Base-by-base conservation (phyloP, 2,113 vertebrate species). In the Podarcis raffonei region DNA sequence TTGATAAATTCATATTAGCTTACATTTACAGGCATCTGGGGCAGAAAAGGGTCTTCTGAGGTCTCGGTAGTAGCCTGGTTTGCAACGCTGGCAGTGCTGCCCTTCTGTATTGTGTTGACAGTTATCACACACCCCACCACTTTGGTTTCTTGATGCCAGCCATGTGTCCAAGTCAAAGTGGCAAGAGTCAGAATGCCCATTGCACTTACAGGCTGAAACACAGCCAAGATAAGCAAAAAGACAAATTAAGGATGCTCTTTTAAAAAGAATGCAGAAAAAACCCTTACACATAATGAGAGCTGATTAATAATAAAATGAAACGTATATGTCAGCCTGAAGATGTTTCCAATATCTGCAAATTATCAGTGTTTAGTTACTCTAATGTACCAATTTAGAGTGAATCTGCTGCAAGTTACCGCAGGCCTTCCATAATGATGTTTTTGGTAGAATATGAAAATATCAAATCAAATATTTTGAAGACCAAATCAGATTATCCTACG, bases 21-120 rank as follows among this genome's bases (percentile, higher is more conserved):
- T 96, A 99, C 99, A 84, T 97, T 97, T 99, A 97, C 99, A 99
- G 92, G 98, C 96, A 0, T 98, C 97, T 0, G 97, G 96, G 75
- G 97, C 96, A 1, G 97, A 97, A 78, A 96, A 96, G 0, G 97
- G 97, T 79, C 95, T 96, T 76, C 95, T 95, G n/a, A 97, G 97
- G 95, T 99, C 97, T 1, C 98, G 97, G 97, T 98, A 98, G 97
- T 99, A 99, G 89, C 98, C 98, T 0, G 94, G 94, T 90, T 97
- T 98, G 95, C 99, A 99, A 88, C 89, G 97, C 90, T 99, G 97
- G 94, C 99, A 99, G 89, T 98, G 97, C 15, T 94, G 98, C 0
- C 99, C 99, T 59, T 98, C 98, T 0, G 99, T 99, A 96, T 99
- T 98, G 97, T 99, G 98, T 91, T 98, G 97, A 79, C 99, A 99